phyloP scores from a whole-genome alignment of 2,797 vertebrate genomes.

The Lophius americanus region DNA sequence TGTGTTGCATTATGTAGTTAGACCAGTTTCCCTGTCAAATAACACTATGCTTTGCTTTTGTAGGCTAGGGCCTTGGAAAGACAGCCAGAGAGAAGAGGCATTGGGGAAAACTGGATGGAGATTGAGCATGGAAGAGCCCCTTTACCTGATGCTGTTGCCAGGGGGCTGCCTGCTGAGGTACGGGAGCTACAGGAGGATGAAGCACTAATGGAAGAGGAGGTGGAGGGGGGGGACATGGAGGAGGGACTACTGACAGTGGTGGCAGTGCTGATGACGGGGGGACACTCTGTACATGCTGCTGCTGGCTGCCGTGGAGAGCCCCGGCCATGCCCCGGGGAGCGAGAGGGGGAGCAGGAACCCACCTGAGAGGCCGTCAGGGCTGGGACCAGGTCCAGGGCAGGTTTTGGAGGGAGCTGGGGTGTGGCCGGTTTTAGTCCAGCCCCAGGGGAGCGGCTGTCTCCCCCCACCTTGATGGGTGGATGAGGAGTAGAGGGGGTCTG shows the following conservation, averaged over 20 bases:
- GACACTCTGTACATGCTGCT: slow-evolving; percentile 95
- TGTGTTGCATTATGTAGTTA: slow-evolving; percentile 27
- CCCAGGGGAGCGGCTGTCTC: slow-evolving; percentile 88
- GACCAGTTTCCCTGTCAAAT: slow-evolving; percentile 30
- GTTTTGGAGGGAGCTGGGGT: slow-evolving; percentile 98
- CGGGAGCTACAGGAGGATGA: slow-evolving; percentile 93
- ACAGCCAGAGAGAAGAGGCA: slow-evolving; percentile 74
- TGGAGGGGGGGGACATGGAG: slow-evolving; percentile 91
- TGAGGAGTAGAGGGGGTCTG: slow-evolving; percentile 95
- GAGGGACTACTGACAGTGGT: slow-evolving; percentile 88
- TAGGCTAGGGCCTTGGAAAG: slow-evolving; percentile 51
- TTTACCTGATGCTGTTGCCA: slow-evolving; percentile 99
- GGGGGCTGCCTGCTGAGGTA: slow-evolving; percentile 93
- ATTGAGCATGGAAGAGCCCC: slow-evolving; percentile 84
- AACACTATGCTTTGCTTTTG: slow-evolving; percentile 24
- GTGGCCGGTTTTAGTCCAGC: slow-evolving; percentile 87
- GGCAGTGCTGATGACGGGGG: slow-evolving; percentile 85
- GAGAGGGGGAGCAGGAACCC: slow-evolving; percentile 89
- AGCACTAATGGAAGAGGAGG: slow-evolving; percentile 93
- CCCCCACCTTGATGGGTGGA: slow-evolving; percentile 90
- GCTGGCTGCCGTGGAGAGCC: slow-evolving; percentile 84
- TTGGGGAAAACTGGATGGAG: slow-evolving; percentile 57
- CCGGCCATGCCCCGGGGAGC: slow-evolving; percentile 75
- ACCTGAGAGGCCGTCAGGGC: slow-evolving; percentile 99
- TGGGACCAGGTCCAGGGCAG: slow-evolving; percentile 96